Evolutionary conservation across 2,113 vertebrate species (phyloP).

Genomic region (Poicephalus meyeri): DNA sequence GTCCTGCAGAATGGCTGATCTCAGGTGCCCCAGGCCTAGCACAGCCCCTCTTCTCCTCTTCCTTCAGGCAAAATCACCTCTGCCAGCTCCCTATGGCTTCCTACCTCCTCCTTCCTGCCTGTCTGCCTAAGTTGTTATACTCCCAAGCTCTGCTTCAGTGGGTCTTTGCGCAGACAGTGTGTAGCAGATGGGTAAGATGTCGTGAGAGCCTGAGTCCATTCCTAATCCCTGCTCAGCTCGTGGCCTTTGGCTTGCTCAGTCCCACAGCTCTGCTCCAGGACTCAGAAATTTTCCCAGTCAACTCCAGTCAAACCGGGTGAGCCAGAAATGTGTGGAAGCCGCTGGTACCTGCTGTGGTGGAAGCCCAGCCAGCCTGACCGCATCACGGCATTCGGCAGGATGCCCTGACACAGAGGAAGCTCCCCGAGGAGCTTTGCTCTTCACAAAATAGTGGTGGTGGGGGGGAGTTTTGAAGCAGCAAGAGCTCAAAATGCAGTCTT

Average conservation of each 20-base stretch:
- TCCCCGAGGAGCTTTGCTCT: neutral
- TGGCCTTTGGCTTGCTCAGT: neutral
- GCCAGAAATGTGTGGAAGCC: neutral
- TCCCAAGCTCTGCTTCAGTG: neutral
- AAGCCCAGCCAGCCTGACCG: neutral
- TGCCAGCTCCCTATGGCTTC: neutral
- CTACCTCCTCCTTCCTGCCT: neutral
- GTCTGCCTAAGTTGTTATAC: neutral
- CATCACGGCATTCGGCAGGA: neutral
- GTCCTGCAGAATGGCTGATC: neutral
- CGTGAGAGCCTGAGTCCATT: neutral
- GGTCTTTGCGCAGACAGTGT: neutral
- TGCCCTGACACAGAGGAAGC: rapidly evolving
- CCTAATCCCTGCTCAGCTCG: neutral
- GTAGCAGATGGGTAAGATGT: rapidly evolving
- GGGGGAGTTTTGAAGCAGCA: neutral
- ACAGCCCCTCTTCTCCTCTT: neutral
- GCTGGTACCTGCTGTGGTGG: neutral
- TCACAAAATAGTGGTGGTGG: neutral
- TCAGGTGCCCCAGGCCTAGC: rapidly evolving
- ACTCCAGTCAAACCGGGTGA: neutral
- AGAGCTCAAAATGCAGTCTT: neutral
- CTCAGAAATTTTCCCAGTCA: neutral
- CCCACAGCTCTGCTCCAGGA: neutral
- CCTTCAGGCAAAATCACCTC: neutral